phyloP scores from a whole-genome alignment of 2,888 invertebrate species.

The Hartigia nigra region DNA sequence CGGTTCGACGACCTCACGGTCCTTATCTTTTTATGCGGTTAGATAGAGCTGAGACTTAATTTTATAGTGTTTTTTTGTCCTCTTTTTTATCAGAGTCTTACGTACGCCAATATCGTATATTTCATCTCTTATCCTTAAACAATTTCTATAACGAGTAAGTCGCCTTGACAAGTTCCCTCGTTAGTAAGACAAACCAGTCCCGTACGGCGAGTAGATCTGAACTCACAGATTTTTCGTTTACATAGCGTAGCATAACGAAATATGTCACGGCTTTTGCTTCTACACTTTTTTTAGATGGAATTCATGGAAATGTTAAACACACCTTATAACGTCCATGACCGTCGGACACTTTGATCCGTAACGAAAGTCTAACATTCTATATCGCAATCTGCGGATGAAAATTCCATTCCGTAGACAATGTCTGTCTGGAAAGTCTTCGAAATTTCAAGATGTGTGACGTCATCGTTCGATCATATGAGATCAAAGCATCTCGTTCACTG shows the following conservation, averaged over 20 bases:
- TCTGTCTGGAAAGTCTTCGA: neutral
- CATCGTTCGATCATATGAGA: neutral
- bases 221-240: neutral
- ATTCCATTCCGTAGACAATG: neutral
- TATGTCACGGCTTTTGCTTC: neutral
- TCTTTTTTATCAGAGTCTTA: neutral
- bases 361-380: neutral
- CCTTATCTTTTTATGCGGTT: neutral
- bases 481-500: neutral
- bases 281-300: neutral
- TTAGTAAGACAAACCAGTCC: neutral
- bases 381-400: neutral
- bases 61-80: neutral
- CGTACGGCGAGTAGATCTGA: neutral
- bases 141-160: neutral
- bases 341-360: neutral
- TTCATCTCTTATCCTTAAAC: neutral
- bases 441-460: neutral
- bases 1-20: neutral
- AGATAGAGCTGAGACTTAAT: neutral
- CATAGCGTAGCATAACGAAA: neutral
- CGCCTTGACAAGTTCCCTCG: neutral
- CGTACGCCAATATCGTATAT: neutral
- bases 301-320: neutral
- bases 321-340: neutral